Evolutionary conservation across 2,888 invertebrate species (phyloP).

Genomic region (Yponomeuta cagnagella): DNA sequence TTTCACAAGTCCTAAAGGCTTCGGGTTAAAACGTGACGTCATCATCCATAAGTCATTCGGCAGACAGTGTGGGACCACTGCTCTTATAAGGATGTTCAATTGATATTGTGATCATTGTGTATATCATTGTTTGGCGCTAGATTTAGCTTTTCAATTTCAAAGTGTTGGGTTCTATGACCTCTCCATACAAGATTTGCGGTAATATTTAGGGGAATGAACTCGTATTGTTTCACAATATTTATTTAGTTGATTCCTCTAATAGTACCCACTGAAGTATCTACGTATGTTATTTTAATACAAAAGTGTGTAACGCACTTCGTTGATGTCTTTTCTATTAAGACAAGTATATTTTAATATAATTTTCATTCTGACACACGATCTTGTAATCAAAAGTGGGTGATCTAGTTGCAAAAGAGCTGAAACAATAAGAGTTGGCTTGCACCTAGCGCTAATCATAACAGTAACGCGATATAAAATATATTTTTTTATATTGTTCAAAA

Average conservation of each 20-base stretch:
- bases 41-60: slow-evolving; percentile 38
- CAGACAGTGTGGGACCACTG: slow-evolving; percentile 64
- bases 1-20: background rate
- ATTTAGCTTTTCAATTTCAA: slow-evolving; percentile 59
- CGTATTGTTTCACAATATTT: no score
- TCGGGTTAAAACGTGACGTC: slow-evolving; percentile 7
- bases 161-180: slow-evolving; percentile 67
- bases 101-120: slow-evolving; percentile 58
- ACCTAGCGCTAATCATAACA: background rate
- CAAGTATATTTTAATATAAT: background rate
- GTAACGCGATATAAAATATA: background rate
- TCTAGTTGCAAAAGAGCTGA: background rate
- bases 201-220: background rate
- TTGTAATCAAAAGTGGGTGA: background rate
- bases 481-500: background rate
- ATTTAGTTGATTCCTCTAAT: no score
- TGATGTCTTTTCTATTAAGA: slow-evolving; percentile 15
- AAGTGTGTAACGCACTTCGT: background rate
- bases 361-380: background rate
- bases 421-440: background rate
- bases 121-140: slow-evolving; percentile 56
- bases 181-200: slow-evolving; percentile 19
- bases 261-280: no score
- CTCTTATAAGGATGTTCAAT: slow-evolving; percentile 48
- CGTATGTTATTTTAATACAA: no score